phyloP scores from a whole-genome alignment of 2,888 invertebrate genomes.

The Volucella inflata region DNA sequence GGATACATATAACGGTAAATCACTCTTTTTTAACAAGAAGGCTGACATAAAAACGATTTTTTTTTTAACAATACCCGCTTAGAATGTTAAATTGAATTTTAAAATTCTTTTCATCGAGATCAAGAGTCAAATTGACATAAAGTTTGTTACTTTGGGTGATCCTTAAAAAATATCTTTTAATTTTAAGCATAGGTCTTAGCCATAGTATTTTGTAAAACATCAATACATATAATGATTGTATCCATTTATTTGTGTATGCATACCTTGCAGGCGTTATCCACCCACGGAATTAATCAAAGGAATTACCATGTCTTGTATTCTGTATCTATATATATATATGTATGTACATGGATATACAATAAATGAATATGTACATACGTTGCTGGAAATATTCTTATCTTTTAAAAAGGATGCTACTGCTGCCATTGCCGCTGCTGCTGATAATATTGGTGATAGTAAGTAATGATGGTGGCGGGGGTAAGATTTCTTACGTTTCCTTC shows the following conservation, averaged over 20 bases:
- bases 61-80: no score
- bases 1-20: neutral
- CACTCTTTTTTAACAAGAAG: conserved; percentile 14
- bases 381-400: conserved; percentile 53
- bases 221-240: conserved; percentile 19
- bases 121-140: no score
- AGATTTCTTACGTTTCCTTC: conserved; percentile 55
- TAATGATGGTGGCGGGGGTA: neutral
- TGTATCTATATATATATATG: no score
- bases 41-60: neutral
- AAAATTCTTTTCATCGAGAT: no score
- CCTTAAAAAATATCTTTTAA: no score
- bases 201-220: neutral
- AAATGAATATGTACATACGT: no score
- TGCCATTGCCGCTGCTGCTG: conserved; percentile 17
- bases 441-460: no score
- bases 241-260: neutral
- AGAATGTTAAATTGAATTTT: no score
- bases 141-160: no score
- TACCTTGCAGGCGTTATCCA: neutral
- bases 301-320: conserved; percentile 45
- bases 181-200: no score
- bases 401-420: conserved; percentile 26
- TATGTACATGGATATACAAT: no score
- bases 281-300: conserved; percentile 59